These are phyloP conservation scores for Myopa tessellatipennis DNA, from an alignment of 2,888 invertebrate species.

Conservation along the genomic window DNA sequence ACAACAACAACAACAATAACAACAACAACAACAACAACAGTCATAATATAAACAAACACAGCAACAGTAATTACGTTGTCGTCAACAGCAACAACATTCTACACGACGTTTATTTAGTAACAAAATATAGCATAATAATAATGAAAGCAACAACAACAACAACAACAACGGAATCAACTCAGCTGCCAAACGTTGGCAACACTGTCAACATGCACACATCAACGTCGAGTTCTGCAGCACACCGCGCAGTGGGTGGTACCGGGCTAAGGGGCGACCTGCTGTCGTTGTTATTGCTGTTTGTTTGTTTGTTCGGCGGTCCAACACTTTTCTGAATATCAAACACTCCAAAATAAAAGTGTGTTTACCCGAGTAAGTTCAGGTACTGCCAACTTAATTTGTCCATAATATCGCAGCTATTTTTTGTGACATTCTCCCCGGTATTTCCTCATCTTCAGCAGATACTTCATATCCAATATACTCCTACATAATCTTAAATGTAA, in stretches of 20 bases:
- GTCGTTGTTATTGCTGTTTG: too few relatives aligned
- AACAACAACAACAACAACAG: slow-evolving; percentile 4
- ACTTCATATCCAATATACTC: too few relatives aligned
- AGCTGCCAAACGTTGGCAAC: slow-evolving; percentile 12
- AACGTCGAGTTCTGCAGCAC: background rate
- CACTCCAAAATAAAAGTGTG: too few relatives aligned
- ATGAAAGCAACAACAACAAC: background rate
- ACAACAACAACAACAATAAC: slow-evolving; percentile 7
- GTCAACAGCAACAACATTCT: slow-evolving; percentile 6
- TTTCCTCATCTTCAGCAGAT: too few relatives aligned
- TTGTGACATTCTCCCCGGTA: too few relatives aligned
- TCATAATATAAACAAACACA: background rate
- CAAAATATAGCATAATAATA: background rate
- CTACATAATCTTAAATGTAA: too few relatives aligned
- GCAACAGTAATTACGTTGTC: slow-evolving; percentile 1
- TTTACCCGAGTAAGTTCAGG: too few relatives aligned
- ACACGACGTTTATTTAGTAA: background rate
- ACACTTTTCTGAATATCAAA: too few relatives aligned
- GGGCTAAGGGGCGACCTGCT: background rate
- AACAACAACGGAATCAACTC: background rate
- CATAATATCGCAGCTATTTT: too few relatives aligned
- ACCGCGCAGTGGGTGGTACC: background rate
- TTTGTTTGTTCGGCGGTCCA: too few relatives aligned
- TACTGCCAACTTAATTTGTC: too few relatives aligned
- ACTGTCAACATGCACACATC: slow-evolving; percentile 4